Percentiles rank a stretch among this genome's conserved stretches.
Conservation (phyloP, 1,140 invertebrate species). For the Chlorops oryzae region DNA sequence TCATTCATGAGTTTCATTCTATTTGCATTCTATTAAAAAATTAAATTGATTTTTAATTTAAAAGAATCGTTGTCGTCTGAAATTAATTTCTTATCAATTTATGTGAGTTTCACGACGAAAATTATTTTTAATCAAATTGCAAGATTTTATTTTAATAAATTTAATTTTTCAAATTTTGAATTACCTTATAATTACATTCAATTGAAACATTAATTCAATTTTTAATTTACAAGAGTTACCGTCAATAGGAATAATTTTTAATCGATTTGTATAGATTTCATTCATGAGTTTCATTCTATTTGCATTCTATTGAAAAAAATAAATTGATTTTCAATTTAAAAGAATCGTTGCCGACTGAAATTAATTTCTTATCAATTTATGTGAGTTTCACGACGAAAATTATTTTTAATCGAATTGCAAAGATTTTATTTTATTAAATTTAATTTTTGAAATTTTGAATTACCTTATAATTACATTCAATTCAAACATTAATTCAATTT, state of each 20-base stretch:
- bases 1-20: no score
- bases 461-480: neutral
- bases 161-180: neutral
- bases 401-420: neutral
- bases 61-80: no score
- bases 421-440: neutral
- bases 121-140: neutral
- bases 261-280: neutral
- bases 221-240: no score
- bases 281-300: neutral
- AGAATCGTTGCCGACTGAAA: no score
- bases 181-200: neutral
- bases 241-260: neutral
- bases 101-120: slow-evolving; percentile 14
- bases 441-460: neutral
- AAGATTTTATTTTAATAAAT: neutral
- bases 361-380: neutral
- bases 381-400: neutral
- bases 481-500: neutral
- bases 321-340: neutral
- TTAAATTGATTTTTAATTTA: no score
- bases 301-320: neutral
- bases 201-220: no score
- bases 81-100: no score
- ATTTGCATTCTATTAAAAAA: no score